Evolutionary conservation across 2,797 vertebrate genomes (phyloP), one percentile per base, ranked within the genome.

Genomic region (Luscinia megarhynchos): DNA sequence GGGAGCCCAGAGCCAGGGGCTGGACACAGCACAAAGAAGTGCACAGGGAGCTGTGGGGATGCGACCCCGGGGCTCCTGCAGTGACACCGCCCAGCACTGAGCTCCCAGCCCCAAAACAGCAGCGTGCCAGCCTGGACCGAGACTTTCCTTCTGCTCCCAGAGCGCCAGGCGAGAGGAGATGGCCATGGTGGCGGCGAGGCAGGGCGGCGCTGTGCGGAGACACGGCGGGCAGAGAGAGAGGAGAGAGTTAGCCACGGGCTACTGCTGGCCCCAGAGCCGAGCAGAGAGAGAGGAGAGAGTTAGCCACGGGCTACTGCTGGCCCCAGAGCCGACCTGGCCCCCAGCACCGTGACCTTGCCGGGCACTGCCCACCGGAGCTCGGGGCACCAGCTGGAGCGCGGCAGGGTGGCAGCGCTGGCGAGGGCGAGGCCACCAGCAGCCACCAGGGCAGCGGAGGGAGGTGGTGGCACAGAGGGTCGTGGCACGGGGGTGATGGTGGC

Each of bases 101-200:
- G 78, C 50, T 26, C 77, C 48, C 70, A 68, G 72, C 64, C 83
- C 83, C 34, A 0, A 20, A 59, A 9, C 66, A 14, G 17, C 22
- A 1, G 36, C 3, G 70, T 4, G 75, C 74, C 84, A 46, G 32
- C 72, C 73, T 3, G 1, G 72, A 93, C 12, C 2, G 2, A 94
- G 95, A 99, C 99, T 98, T 99, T 97, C 99, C 99, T 99, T 99
- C 97, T 99, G 98, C 95, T 99, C 99, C 99, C 99, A 99, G 76
- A 99, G 98, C 68, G 99, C 99, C 43, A 99, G 98, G 89, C 99
- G 99, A n/a, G 99, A 99, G 10, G 99, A 99, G 97, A 99, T 98
- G 46, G 99, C 99, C 99, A 99, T 99, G 97, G 55, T 67, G 93
- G 64, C n/a, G 50, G 48, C 10, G 73, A 74, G 77, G 66, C 6